These are phyloP conservation scores for Linepithema humile DNA, from an alignment of 1,140 invertebrate genomes.

Conservation along the genomic window DNA sequence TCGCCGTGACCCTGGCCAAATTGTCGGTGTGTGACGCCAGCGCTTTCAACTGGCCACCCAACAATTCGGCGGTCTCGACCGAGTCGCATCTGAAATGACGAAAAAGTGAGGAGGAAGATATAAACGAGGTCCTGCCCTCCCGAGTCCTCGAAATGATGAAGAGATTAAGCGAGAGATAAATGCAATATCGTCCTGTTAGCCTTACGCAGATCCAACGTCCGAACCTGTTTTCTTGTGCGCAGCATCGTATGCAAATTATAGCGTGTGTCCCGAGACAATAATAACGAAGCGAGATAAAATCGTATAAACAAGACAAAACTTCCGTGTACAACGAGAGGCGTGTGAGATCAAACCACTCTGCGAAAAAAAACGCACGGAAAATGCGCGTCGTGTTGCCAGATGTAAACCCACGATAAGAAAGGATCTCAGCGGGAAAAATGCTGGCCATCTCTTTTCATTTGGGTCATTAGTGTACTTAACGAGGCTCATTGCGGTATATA, in stretches of 20 bases:
- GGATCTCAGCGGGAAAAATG: neutral
- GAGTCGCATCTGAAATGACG: conserved; percentile 90
- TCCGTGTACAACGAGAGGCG: neutral
- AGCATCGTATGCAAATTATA: neutral
- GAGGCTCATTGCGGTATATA: conserved; percentile 8
- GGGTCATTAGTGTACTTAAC: conserved; percentile 16
- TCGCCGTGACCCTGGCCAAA: conserved; percentile 90
- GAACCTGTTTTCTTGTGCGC: neutral
- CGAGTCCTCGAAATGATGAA: neutral
- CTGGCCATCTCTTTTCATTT: neutral
- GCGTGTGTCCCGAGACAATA: neutral
- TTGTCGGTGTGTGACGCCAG: conserved; percentile 94
- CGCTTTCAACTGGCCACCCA: conserved; percentile 92
- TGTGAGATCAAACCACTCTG: neutral
- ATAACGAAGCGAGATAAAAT: neutral
- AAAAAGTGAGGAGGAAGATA: neutral
- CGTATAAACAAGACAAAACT: neutral
- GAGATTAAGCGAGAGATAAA: neutral
- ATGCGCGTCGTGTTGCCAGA: neutral
- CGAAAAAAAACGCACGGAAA: neutral
- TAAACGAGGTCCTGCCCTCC: neutral
- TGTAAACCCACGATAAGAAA: conserved; percentile 13
- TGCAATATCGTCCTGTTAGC: neutral
- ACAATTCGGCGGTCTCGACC: conserved; percentile 94
- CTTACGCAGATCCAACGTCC: neutral